A percentile compares a stretch with the other conserved stretches of the same genome.
Evolutionary conservation across 2,888 invertebrate genomes (phyloP).

Genomic region (Glyphotaelius pellucidus): DNA sequence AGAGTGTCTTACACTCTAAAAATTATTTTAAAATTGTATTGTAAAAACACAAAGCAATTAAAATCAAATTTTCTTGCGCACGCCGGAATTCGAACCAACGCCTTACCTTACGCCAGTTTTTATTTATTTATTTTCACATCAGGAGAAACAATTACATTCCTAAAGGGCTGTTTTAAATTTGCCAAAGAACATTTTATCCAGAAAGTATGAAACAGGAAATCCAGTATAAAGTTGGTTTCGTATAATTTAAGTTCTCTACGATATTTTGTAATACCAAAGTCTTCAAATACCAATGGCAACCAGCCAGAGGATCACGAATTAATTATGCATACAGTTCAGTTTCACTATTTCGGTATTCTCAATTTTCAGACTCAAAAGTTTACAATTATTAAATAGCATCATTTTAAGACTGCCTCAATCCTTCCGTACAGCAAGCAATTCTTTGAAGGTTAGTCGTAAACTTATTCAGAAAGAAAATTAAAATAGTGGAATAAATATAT

Average conservation of each 20-base stretch:
- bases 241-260: neutral
- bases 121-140: too few relatives aligned
- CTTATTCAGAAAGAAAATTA: too few relatives aligned
- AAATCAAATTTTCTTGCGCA: too few relatives aligned
- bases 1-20: too few relatives aligned
- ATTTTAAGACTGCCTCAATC: neutral
- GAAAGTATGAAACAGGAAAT: neutral
- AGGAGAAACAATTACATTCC: neutral
- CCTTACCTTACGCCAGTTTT: too few relatives aligned
- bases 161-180: neutral
- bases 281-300: neutral
- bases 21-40: too few relatives aligned
- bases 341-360: neutral
- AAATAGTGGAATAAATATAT: too few relatives aligned
- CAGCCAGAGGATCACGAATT: neutral
- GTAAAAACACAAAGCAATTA: too few relatives aligned
- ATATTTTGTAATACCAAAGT: neutral
- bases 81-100: too few relatives aligned
- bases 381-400: neutral
- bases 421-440: too few relatives aligned
- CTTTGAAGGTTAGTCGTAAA: too few relatives aligned
- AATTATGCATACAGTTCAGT: neutral
- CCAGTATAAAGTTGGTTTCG: neutral
- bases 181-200: neutral
- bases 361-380: neutral